Conservation (phyloP, 2,113 vertebrate genomes). For the Diadophis punctatus region DNA sequence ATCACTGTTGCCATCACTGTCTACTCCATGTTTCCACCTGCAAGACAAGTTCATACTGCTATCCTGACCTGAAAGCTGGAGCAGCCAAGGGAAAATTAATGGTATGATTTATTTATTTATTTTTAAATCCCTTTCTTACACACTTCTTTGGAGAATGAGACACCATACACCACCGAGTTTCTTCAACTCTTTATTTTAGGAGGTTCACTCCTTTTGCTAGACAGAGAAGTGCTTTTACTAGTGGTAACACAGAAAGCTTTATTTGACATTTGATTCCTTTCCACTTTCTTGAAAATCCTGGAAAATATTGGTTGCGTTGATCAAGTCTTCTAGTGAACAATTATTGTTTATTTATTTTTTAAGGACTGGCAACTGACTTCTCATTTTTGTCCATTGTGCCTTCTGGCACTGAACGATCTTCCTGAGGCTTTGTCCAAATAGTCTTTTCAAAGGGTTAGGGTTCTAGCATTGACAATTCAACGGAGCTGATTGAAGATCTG, state of each 20-base stretch:
- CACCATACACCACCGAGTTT: neutral
- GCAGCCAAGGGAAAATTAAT: conserved; percentile 62
- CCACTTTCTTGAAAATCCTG: neutral
- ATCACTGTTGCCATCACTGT: conserved; percentile 54
- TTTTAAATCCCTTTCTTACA: neutral
- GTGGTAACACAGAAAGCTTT: neutral
- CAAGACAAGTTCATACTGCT: conserved; percentile 58
- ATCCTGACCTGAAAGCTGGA: conserved; percentile 53
- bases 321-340: neutral
- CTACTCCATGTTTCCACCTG: conserved; percentile 58
- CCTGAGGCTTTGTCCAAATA: neutral
- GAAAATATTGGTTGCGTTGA: neutral
- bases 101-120: conserved; percentile 38
- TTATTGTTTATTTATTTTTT: neutral
- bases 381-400: neutral
- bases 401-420: neutral
- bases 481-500: neutral
- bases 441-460: neutral
- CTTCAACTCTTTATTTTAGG: neutral
- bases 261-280: neutral
- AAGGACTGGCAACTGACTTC: neutral
- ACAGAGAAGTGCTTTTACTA: neutral
- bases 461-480: neutral
- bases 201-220: neutral
- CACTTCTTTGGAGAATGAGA: neutral